These are phyloP conservation scores for Battus philenor DNA, from an alignment of 1,140 invertebrate species.

Conservation along the genomic window DNA sequence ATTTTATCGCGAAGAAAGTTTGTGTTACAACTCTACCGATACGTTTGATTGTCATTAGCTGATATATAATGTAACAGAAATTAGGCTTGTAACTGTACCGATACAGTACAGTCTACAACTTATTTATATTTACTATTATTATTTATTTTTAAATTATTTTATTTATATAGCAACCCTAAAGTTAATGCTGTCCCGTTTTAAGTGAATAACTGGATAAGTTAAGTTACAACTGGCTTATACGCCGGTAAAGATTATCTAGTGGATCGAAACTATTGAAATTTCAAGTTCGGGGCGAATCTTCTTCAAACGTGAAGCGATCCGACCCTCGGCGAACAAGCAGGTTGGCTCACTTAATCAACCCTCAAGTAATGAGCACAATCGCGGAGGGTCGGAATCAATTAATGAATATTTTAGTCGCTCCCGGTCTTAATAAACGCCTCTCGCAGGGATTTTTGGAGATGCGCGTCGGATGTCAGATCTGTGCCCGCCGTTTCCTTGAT, in stretches of 20 bases:
- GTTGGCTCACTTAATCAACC: conserved; percentile 59
- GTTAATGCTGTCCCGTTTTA: too few species aligned
- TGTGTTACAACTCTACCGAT: too few species aligned
- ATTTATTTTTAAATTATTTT: too few species aligned
- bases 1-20: too few species aligned
- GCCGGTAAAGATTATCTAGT: not conserved
- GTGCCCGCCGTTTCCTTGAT: conserved; percentile 32
- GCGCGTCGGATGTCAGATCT: conserved; percentile 37
- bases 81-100: too few species aligned
- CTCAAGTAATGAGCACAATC: conserved; percentile 56
- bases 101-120: too few species aligned
- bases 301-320: conserved; percentile 2
- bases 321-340: conserved; percentile 22
- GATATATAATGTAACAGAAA: too few species aligned
- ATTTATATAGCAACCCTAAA: too few species aligned
- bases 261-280: conserved; percentile 5
- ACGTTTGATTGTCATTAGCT: too few species aligned
- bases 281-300: not conserved
- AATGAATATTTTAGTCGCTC: conserved; percentile 63
- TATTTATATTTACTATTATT: too few species aligned
- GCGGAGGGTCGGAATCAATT: conserved; percentile 59
- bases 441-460: conserved; percentile 60
- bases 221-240: too few species aligned
- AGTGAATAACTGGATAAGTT: too few species aligned
- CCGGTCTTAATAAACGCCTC: conserved; percentile 63